Evolutionary conservation across 2,888 invertebrate genomes (phyloP).

Genomic region (Psylliodes chrysocephalus): DNA sequence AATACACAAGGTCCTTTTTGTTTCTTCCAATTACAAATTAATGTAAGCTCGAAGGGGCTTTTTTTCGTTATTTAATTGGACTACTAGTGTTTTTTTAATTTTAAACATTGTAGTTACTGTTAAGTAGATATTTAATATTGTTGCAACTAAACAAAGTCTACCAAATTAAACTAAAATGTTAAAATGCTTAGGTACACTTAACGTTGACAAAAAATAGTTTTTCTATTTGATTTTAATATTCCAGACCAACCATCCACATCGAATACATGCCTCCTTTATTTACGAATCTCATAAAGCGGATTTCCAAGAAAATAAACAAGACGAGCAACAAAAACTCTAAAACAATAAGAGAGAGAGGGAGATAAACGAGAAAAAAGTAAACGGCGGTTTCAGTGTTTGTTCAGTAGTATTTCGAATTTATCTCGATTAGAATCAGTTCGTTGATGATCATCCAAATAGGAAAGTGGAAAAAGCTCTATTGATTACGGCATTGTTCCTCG

Average conservation of each 20-base stretch:
- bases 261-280: background rate
- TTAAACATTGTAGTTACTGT: too few species aligned
- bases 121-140: too few species aligned
- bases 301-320: slow-evolving; percentile 20
- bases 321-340: slow-evolving; percentile 12
- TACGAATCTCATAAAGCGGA: slow-evolving; percentile 8
- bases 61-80: too few species aligned
- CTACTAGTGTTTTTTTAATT: too few species aligned
- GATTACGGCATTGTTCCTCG: slow-evolving; percentile 15
- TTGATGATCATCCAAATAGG: slow-evolving; percentile 26
- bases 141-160: too few species aligned
- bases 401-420: slow-evolving; percentile 32
- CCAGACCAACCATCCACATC: background rate
- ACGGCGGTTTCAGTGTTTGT: slow-evolving; percentile 28
- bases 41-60: too few species aligned
- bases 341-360: background rate
- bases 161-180: too few species aligned
- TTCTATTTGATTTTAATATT: background rate
- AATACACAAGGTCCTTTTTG: too few species aligned
- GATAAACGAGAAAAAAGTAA: background rate
- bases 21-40: too few species aligned
- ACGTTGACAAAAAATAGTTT: too few species aligned
- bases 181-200: too few species aligned
- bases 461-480: slow-evolving; percentile 7
- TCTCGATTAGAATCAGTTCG: slow-evolving; percentile 28